Percentiles rank a stretch among this genome's conserved stretches.
Conservation (phyloP, 2,888 invertebrate genomes). For the Therioaphis trifolii region DNA sequence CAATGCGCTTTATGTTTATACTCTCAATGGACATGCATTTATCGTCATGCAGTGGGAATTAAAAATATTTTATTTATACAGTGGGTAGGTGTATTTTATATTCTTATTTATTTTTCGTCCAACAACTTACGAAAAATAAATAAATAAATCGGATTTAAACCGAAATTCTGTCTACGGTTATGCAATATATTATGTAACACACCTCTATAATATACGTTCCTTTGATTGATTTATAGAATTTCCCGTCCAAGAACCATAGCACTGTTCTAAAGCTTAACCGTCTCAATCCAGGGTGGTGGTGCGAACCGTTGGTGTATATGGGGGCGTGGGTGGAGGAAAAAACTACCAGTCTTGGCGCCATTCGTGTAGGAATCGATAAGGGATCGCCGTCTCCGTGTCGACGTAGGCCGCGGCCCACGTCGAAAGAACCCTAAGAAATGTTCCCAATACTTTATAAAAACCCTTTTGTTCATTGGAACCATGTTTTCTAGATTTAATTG, state of each 20-base stretch:
- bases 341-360: conserved; percentile 57
- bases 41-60: neutral
- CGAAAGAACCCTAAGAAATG: conserved; percentile 1
- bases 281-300: too few relatives aligned
- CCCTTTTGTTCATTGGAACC: neutral
- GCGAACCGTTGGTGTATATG: neutral
- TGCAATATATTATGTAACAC: too few relatives aligned
- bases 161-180: too few relatives aligned
- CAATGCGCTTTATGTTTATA: neutral
- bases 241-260: too few relatives aligned
- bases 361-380: conserved; percentile 49
- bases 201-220: too few relatives aligned
- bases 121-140: too few relatives aligned
- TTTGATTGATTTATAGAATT: too few relatives aligned
- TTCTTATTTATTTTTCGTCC: too few relatives aligned
- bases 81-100: too few relatives aligned
- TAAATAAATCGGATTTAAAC: too few relatives aligned
- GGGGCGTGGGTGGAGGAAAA: conserved; percentile 14
- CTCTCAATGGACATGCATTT: neutral
- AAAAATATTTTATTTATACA: too few relatives aligned
- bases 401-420: conserved; percentile 44
- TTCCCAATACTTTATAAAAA: neutral
- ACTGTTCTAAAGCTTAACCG: too few relatives aligned
- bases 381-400: conserved; percentile 33
- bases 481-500: conserved; percentile 9